Conservation (phyloP, 1,140 invertebrate species). For the Drosophila grimshawi region DNA sequence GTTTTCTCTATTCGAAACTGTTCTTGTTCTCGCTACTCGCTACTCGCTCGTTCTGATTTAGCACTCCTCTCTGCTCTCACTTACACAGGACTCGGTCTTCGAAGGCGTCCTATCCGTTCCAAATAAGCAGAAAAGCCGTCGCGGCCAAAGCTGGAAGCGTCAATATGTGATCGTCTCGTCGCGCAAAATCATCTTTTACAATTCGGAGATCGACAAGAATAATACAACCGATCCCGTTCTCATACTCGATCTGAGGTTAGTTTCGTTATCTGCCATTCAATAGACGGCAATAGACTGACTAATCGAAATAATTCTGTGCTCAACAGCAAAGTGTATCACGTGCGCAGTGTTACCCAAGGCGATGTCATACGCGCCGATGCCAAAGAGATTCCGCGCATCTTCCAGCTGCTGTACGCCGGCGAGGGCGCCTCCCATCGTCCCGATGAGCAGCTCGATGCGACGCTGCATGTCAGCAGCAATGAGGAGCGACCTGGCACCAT, state of each 20-base stretch:
- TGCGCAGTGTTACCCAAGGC: slow-evolving; percentile 98
- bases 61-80: slow-evolving; percentile 84
- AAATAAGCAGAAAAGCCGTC: slow-evolving; percentile 96
- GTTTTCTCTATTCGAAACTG: background rate
- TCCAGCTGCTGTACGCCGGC: slow-evolving; percentile 97
- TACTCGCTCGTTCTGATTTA: slow-evolving; percentile 44
- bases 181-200: slow-evolving; percentile 99
- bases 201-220: slow-evolving; percentile 96
- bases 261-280: background rate
- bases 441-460: slow-evolving; percentile 87
- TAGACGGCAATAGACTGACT: background rate
- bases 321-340: slow-evolving; percentile 98
- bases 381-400: slow-evolving; percentile 99
- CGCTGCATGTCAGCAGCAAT: slow-evolving; percentile 85
- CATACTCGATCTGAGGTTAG: slow-evolving; percentile 96
- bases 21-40: slow-evolving; percentile 25
- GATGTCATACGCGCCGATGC: slow-evolving; percentile 99
- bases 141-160: slow-evolving; percentile 97
- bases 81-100: slow-evolving; percentile 89
- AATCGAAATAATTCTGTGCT: background rate
- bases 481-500: slow-evolving; percentile 92
- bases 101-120: slow-evolving; percentile 98
- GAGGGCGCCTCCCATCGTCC: slow-evolving; percentile 96
- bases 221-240: slow-evolving; percentile 95
- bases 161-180: slow-evolving; percentile 99